phyloP scores from a whole-genome alignment of 2,888 invertebrate genomes.

The Limnephilus lunatus region DNA sequence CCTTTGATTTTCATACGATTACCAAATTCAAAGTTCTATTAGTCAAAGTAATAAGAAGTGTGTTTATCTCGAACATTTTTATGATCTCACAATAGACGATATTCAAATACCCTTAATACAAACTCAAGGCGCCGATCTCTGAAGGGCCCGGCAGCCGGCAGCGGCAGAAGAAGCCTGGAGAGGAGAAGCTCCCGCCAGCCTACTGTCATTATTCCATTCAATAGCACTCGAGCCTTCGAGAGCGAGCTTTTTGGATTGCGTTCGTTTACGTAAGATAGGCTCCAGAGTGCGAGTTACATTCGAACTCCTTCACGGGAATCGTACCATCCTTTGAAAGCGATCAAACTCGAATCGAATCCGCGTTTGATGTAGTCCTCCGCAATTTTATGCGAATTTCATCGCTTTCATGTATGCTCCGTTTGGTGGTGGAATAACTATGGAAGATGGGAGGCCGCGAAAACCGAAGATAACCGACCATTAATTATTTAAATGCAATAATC shows the following conservation, averaged over 20 bases:
- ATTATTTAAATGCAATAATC: not conserved
- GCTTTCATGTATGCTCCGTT: constrained; percentile 39
- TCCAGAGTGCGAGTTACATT: constrained; percentile 50
- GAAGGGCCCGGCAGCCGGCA: not conserved
- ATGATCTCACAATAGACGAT: constrained; percentile 34
- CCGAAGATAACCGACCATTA: not conserved
- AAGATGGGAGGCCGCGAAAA: not conserved
- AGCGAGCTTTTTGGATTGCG: constrained; percentile 55
- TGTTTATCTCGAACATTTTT: constrained; percentile 32
- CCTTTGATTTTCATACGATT: not conserved
- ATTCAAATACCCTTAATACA: constrained; percentile 32
- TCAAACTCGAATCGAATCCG: constrained; percentile 49
- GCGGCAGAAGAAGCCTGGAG: not conserved
- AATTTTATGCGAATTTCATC: constrained; percentile 51
- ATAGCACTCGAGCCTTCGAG: constrained; percentile 59
- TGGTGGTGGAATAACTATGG: not conserved
- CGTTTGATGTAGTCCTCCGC: constrained; percentile 49
- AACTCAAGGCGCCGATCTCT: constrained; percentile 20
- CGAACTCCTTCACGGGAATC: constrained; percentile 28
- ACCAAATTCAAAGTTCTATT: not conserved
- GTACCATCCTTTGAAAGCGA: constrained; percentile 47
- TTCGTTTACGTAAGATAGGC: constrained; percentile 44
- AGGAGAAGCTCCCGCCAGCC: not conserved
- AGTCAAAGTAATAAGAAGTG: constrained; percentile 4
- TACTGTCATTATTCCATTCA: constrained; percentile 59